Conservation (phyloP, 2,113 vertebrate genomes). For the Leucopsar rothschildi region DNA sequence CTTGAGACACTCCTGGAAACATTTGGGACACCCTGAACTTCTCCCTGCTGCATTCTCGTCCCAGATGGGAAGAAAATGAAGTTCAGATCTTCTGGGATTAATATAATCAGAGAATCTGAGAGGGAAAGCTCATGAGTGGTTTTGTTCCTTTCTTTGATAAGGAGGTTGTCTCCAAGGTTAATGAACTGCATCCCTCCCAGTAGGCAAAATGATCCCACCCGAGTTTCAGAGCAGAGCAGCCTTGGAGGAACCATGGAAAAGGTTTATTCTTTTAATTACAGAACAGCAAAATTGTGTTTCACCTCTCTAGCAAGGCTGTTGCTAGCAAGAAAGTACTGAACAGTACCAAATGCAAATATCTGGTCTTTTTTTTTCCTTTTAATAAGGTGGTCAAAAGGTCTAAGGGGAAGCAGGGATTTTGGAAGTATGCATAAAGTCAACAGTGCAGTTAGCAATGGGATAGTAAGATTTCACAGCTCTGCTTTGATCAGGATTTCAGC, state of each 20-base stretch:
- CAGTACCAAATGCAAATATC: slow-evolving; percentile 66
- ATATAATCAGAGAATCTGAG: slow-evolving; percentile 60
- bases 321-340: slow-evolving; percentile 21
- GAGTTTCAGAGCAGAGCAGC: background rate
- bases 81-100: slow-evolving; percentile 70
- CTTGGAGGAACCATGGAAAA: slow-evolving; percentile 13
- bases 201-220: background rate
- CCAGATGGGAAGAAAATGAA: slow-evolving; percentile 71
- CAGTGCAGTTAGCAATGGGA: slow-evolving; percentile 73
- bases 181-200: background rate
- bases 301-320: background rate
- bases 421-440: slow-evolving; percentile 81
- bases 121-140: background rate
- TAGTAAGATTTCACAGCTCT: slow-evolving; percentile 77
- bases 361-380: background rate
- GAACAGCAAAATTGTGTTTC: slow-evolving; percentile 54
- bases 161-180: background rate
- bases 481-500: slow-evolving; percentile 81
- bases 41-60: slow-evolving; percentile 59
- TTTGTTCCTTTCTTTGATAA: background rate
- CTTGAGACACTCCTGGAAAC: slow-evolving; percentile 59
- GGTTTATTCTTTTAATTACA: slow-evolving; percentile 64
- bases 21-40: slow-evolving; percentile 57
- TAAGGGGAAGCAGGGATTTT: slow-evolving; percentile 74
- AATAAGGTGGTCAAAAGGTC: slow-evolving; percentile 72